phyloP scores from a whole-genome alignment of 2,888 invertebrate genomes.

The Seira musarum region DNA sequence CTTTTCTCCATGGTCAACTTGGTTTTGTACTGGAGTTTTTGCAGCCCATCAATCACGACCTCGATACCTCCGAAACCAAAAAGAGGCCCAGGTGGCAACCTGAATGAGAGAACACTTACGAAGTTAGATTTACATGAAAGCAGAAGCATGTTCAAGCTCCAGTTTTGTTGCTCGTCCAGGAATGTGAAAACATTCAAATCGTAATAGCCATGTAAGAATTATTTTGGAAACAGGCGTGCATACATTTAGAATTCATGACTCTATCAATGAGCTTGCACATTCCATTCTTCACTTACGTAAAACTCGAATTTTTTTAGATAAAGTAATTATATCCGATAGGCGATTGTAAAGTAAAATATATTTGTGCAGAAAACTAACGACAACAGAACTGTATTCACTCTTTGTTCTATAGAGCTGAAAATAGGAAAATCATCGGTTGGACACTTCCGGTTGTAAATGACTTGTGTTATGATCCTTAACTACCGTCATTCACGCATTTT shows the following conservation, averaged over 20 bases:
- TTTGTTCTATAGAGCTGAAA: constrained; percentile 21
- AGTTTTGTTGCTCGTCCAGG: too few species aligned
- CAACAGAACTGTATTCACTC: neutral
- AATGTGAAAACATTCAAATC: too few species aligned
- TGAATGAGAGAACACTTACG: too few species aligned
- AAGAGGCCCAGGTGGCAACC: neutral
- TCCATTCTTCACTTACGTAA: too few species aligned
- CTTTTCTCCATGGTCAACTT: constrained; percentile 48
- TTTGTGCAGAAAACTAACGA: constrained; percentile 6
- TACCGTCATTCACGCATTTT: constrained; percentile 56
- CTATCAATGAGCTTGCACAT: too few species aligned
- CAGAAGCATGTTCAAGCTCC: too few species aligned
- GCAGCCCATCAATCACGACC: constrained; percentile 38
- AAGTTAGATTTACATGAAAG: too few species aligned
- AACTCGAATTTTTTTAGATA: constrained; percentile 8
- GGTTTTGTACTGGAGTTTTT: constrained; percentile 8
- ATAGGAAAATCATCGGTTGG: constrained; percentile 52
- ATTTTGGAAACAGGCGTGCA: too few species aligned
- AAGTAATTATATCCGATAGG: constrained; percentile 27
- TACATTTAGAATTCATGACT: too few species aligned
- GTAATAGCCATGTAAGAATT: too few species aligned
- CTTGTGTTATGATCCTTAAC: constrained; percentile 36
- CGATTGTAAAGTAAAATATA: neutral
- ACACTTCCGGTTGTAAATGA: constrained; percentile 57
- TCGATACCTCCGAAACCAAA: constrained; percentile 5